Conservation (phyloP, 2,888 invertebrate genomes). For the Aphelenchoides bicaudatus region DNA sequence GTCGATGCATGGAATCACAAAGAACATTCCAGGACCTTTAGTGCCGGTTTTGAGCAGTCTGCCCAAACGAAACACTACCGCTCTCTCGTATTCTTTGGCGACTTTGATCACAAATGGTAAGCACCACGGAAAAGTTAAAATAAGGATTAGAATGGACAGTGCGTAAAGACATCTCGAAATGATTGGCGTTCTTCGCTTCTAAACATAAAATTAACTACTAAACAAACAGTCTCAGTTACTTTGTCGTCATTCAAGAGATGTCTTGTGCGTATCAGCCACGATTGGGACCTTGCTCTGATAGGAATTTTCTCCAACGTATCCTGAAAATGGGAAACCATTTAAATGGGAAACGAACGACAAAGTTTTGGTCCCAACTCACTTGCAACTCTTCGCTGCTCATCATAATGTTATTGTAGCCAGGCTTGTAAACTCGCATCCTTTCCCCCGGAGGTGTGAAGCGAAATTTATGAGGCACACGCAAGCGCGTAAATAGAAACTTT, state of each 20-base stretch:
- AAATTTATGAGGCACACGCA: too few species aligned
- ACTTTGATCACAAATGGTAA: slow-evolving; percentile 49
- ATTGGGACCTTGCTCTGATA: slow-evolving; percentile 57
- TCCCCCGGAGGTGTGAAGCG: too few species aligned
- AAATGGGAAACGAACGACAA: too few species aligned
- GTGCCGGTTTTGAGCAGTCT: slow-evolving; percentile 73
- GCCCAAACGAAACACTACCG: slow-evolving; percentile 82
- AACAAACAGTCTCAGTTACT: slow-evolving; percentile 32
- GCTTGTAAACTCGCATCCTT: too few species aligned
- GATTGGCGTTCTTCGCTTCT: slow-evolving; percentile 42
- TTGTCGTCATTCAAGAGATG: slow-evolving; percentile 57
- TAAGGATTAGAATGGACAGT: slow-evolving; percentile 49
- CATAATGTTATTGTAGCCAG: too few species aligned
- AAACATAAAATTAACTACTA: background rate
- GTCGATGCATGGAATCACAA: slow-evolving; percentile 88
- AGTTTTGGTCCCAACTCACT: too few species aligned
- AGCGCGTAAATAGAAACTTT: too few species aligned
- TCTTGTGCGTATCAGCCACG: slow-evolving; percentile 58
- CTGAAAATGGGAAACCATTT: slow-evolving; percentile 42
- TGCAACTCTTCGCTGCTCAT: too few species aligned
- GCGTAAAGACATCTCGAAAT: slow-evolving; percentile 48
- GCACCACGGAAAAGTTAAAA: slow-evolving; percentile 56
- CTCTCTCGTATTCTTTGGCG: slow-evolving; percentile 69
- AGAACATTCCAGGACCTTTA: slow-evolving; percentile 81
- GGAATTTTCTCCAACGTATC: slow-evolving; percentile 59